Conservation (phyloP, 2,888 invertebrate genomes). For the Escarpia spicata region DNA sequence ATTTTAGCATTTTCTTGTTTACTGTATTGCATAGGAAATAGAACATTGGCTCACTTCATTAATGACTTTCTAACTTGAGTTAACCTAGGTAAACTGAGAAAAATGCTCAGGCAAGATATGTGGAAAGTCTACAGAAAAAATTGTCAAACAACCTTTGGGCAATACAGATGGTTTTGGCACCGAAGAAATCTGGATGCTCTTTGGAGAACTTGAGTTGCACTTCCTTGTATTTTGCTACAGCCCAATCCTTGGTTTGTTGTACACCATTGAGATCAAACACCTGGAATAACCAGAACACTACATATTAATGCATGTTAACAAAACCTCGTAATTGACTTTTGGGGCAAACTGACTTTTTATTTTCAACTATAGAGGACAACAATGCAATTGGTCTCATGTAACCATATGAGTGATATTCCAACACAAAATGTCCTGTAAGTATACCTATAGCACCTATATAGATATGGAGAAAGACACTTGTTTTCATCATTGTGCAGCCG, state of each 20-base stretch:
- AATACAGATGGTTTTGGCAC: slow-evolving; percentile 47
- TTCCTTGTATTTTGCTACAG: slow-evolving; percentile 47
- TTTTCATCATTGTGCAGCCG: too few relatives aligned
- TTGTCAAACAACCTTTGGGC: slow-evolving; percentile 30
- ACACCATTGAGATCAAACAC: slow-evolving; percentile 53
- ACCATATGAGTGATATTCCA: too few relatives aligned
- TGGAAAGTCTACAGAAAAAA: not conserved
- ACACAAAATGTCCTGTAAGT: too few relatives aligned
- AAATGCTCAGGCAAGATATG: not conserved
- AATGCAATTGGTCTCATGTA: too few relatives aligned
- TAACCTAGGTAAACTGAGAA: slow-evolving; percentile 21
- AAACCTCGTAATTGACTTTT: too few relatives aligned
- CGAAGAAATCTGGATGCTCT: slow-evolving; percentile 50
- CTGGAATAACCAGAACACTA: slow-evolving; percentile 41
- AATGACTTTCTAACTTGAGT: not conserved
- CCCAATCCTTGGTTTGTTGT: slow-evolving; percentile 39
- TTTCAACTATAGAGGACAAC: too few relatives aligned
- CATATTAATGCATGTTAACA: too few relatives aligned
- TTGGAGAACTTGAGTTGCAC: slow-evolving; percentile 45
- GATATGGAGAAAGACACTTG: too few relatives aligned
- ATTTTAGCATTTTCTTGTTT: not conserved
- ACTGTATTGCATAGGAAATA: not conserved
- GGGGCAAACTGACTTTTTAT: too few relatives aligned
- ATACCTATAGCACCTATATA: too few relatives aligned
- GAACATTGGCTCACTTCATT: not conserved